Evolutionary conservation across 2,888 invertebrate species (phyloP).

Genomic region (Dolomedes plantarius): DNA sequence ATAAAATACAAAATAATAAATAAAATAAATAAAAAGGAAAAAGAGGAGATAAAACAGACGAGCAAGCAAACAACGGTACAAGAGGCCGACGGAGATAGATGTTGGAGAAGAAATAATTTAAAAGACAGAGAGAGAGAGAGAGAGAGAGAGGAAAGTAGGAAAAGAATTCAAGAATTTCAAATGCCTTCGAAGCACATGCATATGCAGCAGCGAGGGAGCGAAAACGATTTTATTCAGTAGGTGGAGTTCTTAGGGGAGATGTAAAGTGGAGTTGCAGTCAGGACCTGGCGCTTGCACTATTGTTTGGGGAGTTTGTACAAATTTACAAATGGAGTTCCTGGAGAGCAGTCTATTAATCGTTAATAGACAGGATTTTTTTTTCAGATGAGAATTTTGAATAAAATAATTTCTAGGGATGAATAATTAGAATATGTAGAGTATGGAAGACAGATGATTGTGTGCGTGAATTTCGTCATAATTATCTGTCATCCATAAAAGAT

Average conservation of each 20-base stretch:
- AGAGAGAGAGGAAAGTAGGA: constrained; percentile 5
- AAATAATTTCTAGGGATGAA: no score
- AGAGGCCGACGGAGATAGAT: constrained; percentile 25
- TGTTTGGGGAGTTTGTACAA: not conserved
- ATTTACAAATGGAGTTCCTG: not conserved
- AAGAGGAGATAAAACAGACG: constrained; percentile 43
- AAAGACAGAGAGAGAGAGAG: constrained; percentile 47
- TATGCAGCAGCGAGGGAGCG: constrained; percentile 48
- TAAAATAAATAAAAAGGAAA: constrained; percentile 22
- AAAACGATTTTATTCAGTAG: constrained; percentile 58
- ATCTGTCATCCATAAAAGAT: no score
- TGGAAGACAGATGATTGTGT: no score
- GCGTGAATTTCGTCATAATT: no score
- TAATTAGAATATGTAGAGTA: no score
- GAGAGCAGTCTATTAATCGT: no score
- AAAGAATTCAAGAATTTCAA: constrained; percentile 61
- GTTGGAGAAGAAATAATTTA: constrained; percentile 50
- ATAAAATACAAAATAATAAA: not conserved
- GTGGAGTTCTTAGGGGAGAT: constrained; percentile 44
- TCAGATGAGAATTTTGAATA: no score
- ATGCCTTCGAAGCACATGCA: constrained; percentile 61
- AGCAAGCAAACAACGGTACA: constrained; percentile 63
- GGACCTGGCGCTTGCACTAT: constrained; percentile 44
- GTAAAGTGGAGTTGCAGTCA: constrained; percentile 42
- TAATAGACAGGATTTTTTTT: no score